Percentiles rank a stretch among this genome's conserved stretches.
Evolutionary conservation across 2,888 invertebrate species (phyloP).

Genomic region (Nipponacmea schrenckii): DNA sequence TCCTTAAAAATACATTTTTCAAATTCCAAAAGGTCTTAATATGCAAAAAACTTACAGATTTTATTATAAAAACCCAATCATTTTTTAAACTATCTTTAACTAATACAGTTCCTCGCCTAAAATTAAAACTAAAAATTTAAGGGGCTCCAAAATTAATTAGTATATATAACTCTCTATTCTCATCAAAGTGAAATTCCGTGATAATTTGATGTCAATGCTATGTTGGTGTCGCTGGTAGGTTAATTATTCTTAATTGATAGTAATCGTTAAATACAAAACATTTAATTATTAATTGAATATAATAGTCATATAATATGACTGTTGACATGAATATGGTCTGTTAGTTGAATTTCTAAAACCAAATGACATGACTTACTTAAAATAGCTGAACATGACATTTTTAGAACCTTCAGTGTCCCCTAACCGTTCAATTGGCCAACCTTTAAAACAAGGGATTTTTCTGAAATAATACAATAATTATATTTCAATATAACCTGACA

Average conservation of each 20-base stretch:
- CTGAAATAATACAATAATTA: slow-evolving; percentile 30
- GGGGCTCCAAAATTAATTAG: too few species aligned
- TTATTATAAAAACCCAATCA: slow-evolving; percentile 61
- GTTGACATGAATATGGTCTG: too few species aligned
- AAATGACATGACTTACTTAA: slow-evolving; percentile 44
- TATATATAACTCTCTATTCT: too few species aligned
- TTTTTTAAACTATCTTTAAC: slow-evolving; percentile 50
- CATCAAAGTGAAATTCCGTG: neutral
- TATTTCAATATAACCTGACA: too few species aligned
- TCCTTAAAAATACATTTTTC: too few species aligned
- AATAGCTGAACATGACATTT: slow-evolving; percentile 56
- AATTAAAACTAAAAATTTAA: slow-evolving; percentile 8
- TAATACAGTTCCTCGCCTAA: slow-evolving; percentile 54
- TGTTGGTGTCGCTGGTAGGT: too few species aligned
- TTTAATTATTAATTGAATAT: too few species aligned
- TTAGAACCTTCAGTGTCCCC: slow-evolving; percentile 44
- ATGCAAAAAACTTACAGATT: slow-evolving; percentile 46
- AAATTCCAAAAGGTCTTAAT: too few species aligned
- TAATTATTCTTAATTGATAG: too few species aligned
- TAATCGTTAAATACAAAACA: too few species aligned
- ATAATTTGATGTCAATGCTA: too few species aligned
- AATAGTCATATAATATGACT: too few species aligned
- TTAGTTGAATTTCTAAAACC: neutral
- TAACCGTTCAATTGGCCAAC: slow-evolving; percentile 55
- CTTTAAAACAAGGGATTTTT: slow-evolving; percentile 46